These are phyloP conservation scores for Tympanuchus pallidicinctus DNA, from an alignment of 2,113 vertebrate genomes.

Conservation along the genomic window DNA sequence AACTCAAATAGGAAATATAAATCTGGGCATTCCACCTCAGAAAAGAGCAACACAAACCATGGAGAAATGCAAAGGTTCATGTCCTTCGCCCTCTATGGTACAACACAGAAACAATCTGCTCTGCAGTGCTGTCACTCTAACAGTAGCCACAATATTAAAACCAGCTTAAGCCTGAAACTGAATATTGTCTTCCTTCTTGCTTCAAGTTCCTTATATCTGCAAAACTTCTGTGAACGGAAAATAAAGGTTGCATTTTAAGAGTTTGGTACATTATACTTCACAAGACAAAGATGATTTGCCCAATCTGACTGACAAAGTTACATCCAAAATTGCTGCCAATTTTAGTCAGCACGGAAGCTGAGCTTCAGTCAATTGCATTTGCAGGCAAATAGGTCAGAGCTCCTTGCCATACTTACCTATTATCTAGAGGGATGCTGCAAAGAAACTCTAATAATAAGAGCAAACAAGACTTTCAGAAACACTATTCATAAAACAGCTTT, in stretches of 20 bases:
- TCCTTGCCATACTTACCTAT: background rate
- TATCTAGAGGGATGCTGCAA: background rate
- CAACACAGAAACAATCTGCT: background rate
- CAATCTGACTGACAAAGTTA: background rate
- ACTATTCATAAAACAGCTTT: background rate
- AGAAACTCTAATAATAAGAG: background rate
- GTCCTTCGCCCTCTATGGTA: background rate
- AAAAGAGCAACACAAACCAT: background rate
- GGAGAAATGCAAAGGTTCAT: background rate
- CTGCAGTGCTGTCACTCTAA: background rate
- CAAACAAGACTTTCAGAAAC: background rate
- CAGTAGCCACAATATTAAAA: background rate
- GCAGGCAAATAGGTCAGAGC: background rate
- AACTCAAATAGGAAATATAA: background rate
- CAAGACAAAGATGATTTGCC: background rate
- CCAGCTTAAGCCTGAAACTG: background rate
- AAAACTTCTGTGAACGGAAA: background rate
- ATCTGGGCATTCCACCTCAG: background rate
- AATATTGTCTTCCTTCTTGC: background rate
- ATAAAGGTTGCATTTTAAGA: background rate
- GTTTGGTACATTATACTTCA: background rate
- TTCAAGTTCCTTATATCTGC: background rate
- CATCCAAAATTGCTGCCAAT: background rate
- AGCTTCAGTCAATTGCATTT: background rate
- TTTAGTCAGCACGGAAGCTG: background rate